Conservation (phyloP, 2,888 invertebrate species). For the Platycheirus rosarum region DNA sequence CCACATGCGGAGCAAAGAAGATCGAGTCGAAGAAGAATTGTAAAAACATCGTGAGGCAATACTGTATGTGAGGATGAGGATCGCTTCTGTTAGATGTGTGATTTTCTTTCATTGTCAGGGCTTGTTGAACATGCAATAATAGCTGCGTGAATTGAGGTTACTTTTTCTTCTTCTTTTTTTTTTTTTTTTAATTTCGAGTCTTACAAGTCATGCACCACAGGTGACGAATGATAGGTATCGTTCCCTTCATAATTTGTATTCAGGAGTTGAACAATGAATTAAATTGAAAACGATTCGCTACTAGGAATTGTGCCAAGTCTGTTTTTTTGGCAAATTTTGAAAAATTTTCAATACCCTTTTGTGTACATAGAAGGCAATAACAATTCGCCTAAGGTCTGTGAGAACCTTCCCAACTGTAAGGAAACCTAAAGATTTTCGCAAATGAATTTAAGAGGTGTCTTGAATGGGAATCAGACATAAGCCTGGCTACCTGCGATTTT, state of each 20-base stretch:
- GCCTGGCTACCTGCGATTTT: too few species aligned
- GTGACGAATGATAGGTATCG: conserved; percentile 42
- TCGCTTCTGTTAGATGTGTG: conserved; percentile 73
- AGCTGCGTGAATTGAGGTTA: conserved; percentile 58
- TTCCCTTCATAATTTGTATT: conserved; percentile 49
- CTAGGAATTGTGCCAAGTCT: too few species aligned
- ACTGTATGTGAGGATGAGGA: conserved; percentile 36
- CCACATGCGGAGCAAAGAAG: conserved; percentile 58
- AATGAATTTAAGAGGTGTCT: too few species aligned
- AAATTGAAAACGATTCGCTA: conserved; percentile 22
- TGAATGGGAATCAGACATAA: too few species aligned
- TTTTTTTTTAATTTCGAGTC: neutral
- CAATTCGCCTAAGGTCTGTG: too few species aligned
- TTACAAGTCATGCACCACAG: conserved; percentile 43
- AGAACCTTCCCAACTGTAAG: too few species aligned
- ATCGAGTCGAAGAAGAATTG: neutral
- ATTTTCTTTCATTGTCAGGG: conserved; percentile 65
- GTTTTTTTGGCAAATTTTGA: too few species aligned
- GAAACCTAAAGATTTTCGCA: too few species aligned
- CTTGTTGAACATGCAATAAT: conserved; percentile 68
- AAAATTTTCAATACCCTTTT: too few species aligned
- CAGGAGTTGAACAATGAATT: conserved; percentile 57
- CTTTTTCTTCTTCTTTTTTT: conserved; percentile 7
- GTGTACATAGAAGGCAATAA: too few species aligned
- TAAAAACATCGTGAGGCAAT: neutral